Evolutionary conservation across 2,113 vertebrate genomes (phyloP), one percentile per base, ranked within the genome.

Genomic region (Meriones unguiculatus): DNA sequence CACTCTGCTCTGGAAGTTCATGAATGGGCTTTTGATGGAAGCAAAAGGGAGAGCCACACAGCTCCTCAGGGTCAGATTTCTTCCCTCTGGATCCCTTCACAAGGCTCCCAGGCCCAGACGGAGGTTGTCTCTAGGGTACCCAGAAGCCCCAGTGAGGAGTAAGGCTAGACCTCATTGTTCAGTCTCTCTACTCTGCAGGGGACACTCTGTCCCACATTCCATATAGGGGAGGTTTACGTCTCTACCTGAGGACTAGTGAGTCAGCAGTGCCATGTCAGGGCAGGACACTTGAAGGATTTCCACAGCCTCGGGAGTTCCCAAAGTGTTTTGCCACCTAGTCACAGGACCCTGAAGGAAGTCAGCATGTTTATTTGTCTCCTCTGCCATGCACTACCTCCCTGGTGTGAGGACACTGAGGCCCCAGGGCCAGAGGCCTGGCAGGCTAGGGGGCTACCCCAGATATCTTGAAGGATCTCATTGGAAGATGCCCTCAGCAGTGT

Each of bases 391-490:
- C 13, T 76, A 62, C 22, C 54, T 62, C 15, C 54, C 24, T 6
- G n/a, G 11, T 8, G 24, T 15, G 38, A 38, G 20, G 15, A 76
- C 7, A 22, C 85, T 4, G 41, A 57, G 84, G 18, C 38, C 59
- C 9, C 30, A 12, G 65, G 28, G 20, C 20, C 15, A 14, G 18
- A 20, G 13, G 13, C 2, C 8, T 25, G 64, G 35, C 30, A 24
- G 38, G 30, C 38, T 5, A 28, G 9, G 18, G 7, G 4, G 1
- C 41, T 59, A 3, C 7, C 10, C 9, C 41, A 17, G 7, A 3
- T 65, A 62, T n/a, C 62, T 54, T 2, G 22, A 32, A 62, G n/a
- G 70, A 0, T 50, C 6, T 35, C 30, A 7, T 32, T 41, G 41
- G 41, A 87, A 50, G 64, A 54, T 87, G 32, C 22, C 32, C 65